phyloP scores from a whole-genome alignment of 2,888 invertebrate species.

The Corythucha ciliata region DNA sequence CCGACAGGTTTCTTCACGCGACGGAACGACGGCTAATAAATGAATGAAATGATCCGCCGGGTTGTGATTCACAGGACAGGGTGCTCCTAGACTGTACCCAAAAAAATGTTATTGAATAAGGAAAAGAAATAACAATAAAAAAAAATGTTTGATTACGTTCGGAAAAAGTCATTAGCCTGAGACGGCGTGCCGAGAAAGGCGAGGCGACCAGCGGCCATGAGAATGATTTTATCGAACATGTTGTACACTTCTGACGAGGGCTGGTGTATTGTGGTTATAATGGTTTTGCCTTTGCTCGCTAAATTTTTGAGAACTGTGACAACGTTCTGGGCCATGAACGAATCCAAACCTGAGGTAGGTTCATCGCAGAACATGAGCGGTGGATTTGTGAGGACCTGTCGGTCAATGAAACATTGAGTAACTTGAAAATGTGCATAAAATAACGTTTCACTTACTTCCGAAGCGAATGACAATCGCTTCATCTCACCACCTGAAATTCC shows the following conservation, averaged over 20 bases:
- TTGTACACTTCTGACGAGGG: conserved; percentile 86
- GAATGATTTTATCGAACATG: conserved; percentile 76
- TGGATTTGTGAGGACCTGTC: conserved; percentile 80
- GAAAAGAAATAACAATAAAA: background rate
- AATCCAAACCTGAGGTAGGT: conserved; percentile 92
- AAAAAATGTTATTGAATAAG: no score
- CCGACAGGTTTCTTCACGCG: conserved; percentile 67
- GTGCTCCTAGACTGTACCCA: conserved; percentile 59
- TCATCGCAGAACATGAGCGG: conserved; percentile 94
- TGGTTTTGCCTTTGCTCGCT: conserved; percentile 64
- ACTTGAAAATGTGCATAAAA: background rate
- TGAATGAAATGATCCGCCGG: conserved; percentile 92
- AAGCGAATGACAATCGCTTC: conserved; percentile 89
- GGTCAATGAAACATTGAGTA: background rate
- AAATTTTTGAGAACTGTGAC: conserved; percentile 53
- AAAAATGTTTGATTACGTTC: conserved; percentile 47
- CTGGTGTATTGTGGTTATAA: conserved; percentile 89
- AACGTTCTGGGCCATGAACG: conserved; percentile 92
- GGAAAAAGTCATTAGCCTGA: conserved; percentile 71
- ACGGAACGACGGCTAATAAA: conserved; percentile 75
- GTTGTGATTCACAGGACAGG: conserved; percentile 82
- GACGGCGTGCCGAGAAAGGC: conserved; percentile 76
- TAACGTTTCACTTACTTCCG: conserved; percentile 52
- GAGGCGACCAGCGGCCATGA: conserved; percentile 85
- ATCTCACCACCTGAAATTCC: conserved; percentile 95